Evolutionary conservation across 2,797 vertebrate species (phyloP).

Genomic region (Euthynnus affinis): DNA sequence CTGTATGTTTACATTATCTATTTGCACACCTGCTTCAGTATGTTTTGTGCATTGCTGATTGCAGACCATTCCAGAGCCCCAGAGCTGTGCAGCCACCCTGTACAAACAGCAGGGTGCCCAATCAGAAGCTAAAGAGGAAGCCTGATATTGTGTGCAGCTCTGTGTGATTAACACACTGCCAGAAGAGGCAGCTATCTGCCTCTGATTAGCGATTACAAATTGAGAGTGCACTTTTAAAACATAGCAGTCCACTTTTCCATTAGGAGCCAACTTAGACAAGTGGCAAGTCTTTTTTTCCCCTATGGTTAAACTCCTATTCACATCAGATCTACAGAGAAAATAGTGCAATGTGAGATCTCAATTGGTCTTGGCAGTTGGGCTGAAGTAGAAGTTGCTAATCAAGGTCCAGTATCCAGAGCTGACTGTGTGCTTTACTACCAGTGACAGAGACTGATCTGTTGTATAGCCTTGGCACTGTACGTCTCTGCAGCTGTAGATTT

Average conservation of each 20-base stretch:
- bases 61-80: conserved; percentile 32
- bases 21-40: conserved; percentile 65
- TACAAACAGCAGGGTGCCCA: conserved; percentile 56
- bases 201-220: conserved; percentile 54
- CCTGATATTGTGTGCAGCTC: conserved; percentile 42
- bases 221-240: conserved; percentile 46
- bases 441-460: conserved; percentile 60
- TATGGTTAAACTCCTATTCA: conserved; percentile 53
- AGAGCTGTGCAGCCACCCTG: conserved; percentile 55
- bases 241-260: conserved; percentile 43
- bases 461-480: conserved; percentile 24
- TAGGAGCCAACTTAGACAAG: conserved; percentile 41
- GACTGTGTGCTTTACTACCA: conserved; percentile 59
- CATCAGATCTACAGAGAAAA: conserved; percentile 41
- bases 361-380: conserved; percentile 46
- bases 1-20: conserved; percentile 62
- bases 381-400: conserved; percentile 64
- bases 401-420: conserved; percentile 54
- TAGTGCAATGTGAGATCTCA: conserved; percentile 10
- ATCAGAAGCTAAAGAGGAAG: conserved; percentile 51
- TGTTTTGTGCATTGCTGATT: conserved; percentile 40
- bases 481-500: conserved; percentile 59
- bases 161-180: conserved; percentile 67
- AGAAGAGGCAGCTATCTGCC: conserved; percentile 41
- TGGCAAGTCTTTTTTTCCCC: conserved; percentile 16